A percentile compares a stretch with the other conserved stretches of the same genome.
Conservation (phyloP, 2,888 invertebrate species). For the Barypeithes pellucidus region DNA sequence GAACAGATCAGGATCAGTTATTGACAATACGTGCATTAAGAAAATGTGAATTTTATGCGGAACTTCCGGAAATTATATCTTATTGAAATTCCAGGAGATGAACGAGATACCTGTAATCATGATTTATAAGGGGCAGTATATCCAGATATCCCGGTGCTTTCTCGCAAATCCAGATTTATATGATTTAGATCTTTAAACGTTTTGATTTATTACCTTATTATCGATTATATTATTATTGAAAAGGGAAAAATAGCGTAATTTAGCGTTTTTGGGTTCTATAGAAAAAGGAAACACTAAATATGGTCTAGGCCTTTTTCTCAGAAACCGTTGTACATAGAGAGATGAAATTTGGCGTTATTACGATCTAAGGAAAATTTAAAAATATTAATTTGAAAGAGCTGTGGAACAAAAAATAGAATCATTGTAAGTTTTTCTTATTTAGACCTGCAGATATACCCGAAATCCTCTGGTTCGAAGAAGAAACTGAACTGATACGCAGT, state of each 20-base stretch:
- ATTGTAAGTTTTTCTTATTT: slow-evolving; percentile 44
- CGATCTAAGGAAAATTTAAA: too few species aligned
- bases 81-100: background rate
- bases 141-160: background rate
- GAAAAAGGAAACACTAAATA: too few species aligned
- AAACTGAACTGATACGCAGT: slow-evolving; percentile 84
- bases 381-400: too few species aligned
- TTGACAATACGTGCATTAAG: too few species aligned
- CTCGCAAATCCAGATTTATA: background rate
- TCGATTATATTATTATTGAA: background rate
- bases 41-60: too few species aligned
- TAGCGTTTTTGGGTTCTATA: too few species aligned
- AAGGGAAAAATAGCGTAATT: background rate
- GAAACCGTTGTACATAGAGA: too few species aligned
- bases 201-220: slow-evolving; percentile 2
- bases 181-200: background rate
- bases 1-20: too few species aligned
- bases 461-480: slow-evolving; percentile 81
- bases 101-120: background rate
- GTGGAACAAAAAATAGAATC: too few species aligned
- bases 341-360: too few species aligned
- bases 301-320: too few species aligned
- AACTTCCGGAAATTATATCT: background rate
- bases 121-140: slow-evolving; percentile 3
- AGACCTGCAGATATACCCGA: slow-evolving; percentile 78